Evolutionary conservation across 2,797 vertebrate genomes (phyloP), one percentile per base, ranked within the genome.

Genomic region (Spondyliosoma cantharus): DNA sequence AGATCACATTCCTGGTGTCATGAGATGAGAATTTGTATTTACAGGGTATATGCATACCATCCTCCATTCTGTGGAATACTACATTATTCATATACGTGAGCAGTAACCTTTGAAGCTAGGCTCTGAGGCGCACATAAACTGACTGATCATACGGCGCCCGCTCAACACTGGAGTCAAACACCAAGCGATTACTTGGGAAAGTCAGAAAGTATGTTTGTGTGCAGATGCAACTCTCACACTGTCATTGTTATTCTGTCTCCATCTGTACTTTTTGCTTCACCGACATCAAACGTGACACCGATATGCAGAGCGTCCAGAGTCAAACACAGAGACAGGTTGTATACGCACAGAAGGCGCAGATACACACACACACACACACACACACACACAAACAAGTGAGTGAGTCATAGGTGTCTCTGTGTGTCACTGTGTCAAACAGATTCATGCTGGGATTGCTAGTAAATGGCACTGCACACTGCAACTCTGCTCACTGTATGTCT

Each of bases 371-470:
- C 19, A 32, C 53, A 63, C 54, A 32, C 54, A 17, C 70, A 68
- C 72, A 78, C 32, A 37, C 46, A 74, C 50, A 56, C 19, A 32
- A 80, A 65, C 22, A 45, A 73, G 24, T 50, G 50, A 80, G 75
- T 87, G 84, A 91, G 81, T 88, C 88, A 89, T 64, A 52, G 72
- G 81, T 80, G 78, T 78, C 75, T 78, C 64, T 86, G 69, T 90
- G 86, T 93, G 90, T 92, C 84, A 91, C 86, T 84, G 84, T 89
- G 87, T 91, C 89, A 92, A 80, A 90, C 43, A 80, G 57, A 59
- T 64, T 81, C 87, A 85, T n/a, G 78, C 84, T 88, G 84, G 58
- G 82, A 60, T 64, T 79, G 69, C 65, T 71, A 74, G 83, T 80
- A 80, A 81, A 86, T 80, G 82, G 65, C 80, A 82, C 70, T 59